These are phyloP conservation scores for Pentalonia nigronervosa DNA, from an alignment of 1,140 invertebrate species.

Conservation along the genomic window DNA sequence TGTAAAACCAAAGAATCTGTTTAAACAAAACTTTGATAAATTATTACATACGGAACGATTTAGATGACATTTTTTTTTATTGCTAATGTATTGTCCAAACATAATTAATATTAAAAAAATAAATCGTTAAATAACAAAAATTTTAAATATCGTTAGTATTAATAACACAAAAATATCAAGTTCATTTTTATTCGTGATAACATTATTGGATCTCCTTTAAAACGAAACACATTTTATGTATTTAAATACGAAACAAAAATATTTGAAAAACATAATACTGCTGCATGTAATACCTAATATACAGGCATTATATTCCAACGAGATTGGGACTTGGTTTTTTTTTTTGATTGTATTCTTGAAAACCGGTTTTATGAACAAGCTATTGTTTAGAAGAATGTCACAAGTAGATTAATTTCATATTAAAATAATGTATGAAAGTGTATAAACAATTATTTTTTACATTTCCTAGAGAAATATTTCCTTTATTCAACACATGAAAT, in stretches of 20 bases:
- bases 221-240: neutral
- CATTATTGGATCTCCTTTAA: neutral
- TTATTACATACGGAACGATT: neutral
- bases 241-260: neutral
- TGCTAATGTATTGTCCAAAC: neutral
- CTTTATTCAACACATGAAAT: neutral
- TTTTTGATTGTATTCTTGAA: neutral
- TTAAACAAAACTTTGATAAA: neutral
- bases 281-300: neutral
- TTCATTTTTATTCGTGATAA: neutral
- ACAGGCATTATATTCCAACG: neutral
- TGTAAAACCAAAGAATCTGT: neutral
- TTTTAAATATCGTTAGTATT: too few relatives aligned
- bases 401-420: neutral
- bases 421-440: neutral
- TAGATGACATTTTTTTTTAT: neutral
- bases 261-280: neutral
- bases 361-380: constrained; percentile 7
- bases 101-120: neutral
- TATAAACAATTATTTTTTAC: constrained; percentile 14
- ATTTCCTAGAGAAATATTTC: neutral
- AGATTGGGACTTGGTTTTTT: neutral
- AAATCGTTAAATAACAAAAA: neutral
- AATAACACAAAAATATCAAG: too few relatives aligned
- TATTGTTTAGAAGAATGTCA: constrained; percentile 12